A percentile compares a stretch with the other conserved stretches of the same genome.
Evolutionary conservation across 2,888 invertebrate species (phyloP).

Genomic region (Rhagonycha lutea): DNA sequence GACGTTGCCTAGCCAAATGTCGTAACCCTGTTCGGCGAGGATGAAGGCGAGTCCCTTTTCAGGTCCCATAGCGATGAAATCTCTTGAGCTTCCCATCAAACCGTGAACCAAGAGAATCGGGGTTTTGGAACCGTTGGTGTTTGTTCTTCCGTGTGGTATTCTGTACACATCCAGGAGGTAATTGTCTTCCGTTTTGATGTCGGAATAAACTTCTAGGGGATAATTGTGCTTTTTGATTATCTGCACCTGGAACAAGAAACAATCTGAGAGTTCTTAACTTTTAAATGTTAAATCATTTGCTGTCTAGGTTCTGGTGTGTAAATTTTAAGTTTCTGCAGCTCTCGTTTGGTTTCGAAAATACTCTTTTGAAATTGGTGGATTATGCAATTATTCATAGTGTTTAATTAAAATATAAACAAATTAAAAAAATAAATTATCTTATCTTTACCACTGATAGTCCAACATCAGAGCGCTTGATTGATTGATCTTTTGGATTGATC

Average conservation of each 20-base stretch:
- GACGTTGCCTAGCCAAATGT: slow-evolving; percentile 65
- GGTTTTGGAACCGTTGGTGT: slow-evolving; percentile 40
- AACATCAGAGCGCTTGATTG: neutral
- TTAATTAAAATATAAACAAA: too few species aligned
- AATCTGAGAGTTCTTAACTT: neutral
- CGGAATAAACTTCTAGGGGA: slow-evolving; percentile 49
- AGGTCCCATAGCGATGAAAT: slow-evolving; percentile 72
- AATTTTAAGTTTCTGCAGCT: too few species aligned
- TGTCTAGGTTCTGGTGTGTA: neutral
- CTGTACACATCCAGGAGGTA: slow-evolving; percentile 54
- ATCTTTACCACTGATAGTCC: neutral
- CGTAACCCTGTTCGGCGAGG: slow-evolving; percentile 56
- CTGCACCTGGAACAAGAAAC: slow-evolving; percentile 44
- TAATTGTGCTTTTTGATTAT: slow-evolving; percentile 51
- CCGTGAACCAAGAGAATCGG: slow-evolving; percentile 78
- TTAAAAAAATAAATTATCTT: too few species aligned
- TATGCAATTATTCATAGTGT: too few species aligned
- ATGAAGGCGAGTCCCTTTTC: slow-evolving; percentile 57
- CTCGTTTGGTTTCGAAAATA: too few species aligned
- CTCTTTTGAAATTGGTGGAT: too few species aligned
- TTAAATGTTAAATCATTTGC: neutral
- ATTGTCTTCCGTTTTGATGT: slow-evolving; percentile 54
- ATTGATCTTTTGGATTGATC: neutral
- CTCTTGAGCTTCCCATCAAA: slow-evolving; percentile 70
- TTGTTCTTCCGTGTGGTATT: slow-evolving; percentile 50